Evolutionary conservation across 1,140 invertebrate species (phyloP).

Genomic region (Panonychus citri): DNA sequence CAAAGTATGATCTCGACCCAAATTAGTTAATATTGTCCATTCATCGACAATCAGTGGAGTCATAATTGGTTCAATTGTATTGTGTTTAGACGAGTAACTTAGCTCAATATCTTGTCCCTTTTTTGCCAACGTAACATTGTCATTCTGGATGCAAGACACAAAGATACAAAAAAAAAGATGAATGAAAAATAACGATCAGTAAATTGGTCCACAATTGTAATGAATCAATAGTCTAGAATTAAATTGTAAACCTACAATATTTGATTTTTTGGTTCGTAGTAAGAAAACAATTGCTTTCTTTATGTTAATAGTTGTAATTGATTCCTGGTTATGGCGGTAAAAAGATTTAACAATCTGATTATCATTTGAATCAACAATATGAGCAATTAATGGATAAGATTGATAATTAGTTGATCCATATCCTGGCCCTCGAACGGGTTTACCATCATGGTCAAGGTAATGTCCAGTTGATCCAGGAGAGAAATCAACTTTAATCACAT

Average conservation of each 20-base stretch:
- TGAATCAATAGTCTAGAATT: background rate
- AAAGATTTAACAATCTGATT: background rate
- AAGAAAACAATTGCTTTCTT: constrained; percentile 2
- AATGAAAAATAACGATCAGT: too few species aligned
- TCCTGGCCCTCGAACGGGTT: background rate
- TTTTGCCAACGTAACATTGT: background rate
- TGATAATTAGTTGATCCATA: background rate
- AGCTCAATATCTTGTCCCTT: background rate
- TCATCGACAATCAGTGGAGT: constrained; percentile 3
- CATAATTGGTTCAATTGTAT: too few species aligned
- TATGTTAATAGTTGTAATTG: constrained; percentile 2
- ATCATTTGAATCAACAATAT: background rate
- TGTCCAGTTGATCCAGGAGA: background rate
- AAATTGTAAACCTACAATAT: background rate
- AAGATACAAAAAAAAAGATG: too few species aligned
- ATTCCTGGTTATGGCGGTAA: constrained; percentile 4
- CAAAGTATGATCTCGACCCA: constrained; percentile 6
- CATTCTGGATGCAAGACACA: too few species aligned
- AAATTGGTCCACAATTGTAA: too few species aligned
- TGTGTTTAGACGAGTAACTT: background rate
- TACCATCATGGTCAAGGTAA: background rate
- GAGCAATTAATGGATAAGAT: background rate
- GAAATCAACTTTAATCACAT: constrained; percentile 2
- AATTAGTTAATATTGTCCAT: constrained; percentile 1
- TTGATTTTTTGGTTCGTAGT: constrained; percentile 2